phyloP scores from a whole-genome alignment of 2,888 invertebrate species.

The Ischnus inquisitorius region DNA sequence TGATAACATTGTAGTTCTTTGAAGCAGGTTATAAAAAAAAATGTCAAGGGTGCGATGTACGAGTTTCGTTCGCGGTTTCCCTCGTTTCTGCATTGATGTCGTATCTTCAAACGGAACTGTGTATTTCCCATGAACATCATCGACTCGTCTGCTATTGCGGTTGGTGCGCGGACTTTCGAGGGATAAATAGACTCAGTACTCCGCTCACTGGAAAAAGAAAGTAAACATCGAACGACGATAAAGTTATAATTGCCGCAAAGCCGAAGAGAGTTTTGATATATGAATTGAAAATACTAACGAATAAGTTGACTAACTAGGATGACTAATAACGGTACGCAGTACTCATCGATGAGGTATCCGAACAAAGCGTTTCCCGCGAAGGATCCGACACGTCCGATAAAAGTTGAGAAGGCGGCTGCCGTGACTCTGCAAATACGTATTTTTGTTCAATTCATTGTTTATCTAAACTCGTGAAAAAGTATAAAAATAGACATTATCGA shows the following conservation, averaged over 20 bases:
- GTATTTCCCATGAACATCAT: neutral
- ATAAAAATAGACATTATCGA: too few species aligned
- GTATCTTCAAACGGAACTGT: neutral
- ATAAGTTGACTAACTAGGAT: constrained; percentile 90
- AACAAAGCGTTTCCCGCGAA: constrained; percentile 91
- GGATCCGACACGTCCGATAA: constrained; percentile 91
- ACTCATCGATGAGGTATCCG: constrained; percentile 92
- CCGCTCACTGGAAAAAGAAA: constrained; percentile 88
- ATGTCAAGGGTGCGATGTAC: constrained; percentile 27
- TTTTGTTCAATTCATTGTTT: neutral
- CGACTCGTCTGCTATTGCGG: constrained; percentile 20
- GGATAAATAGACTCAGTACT: constrained; percentile 90
- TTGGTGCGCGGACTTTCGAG: constrained; percentile 78
- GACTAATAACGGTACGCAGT: constrained; percentile 89
- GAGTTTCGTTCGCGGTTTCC: constrained; percentile 26
- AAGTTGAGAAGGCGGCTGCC: constrained; percentile 85
- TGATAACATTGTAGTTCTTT: neutral
- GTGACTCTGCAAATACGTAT: constrained; percentile 68
- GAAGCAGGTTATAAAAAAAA: neutral
- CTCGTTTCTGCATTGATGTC: constrained; percentile 6
- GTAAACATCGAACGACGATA: constrained; percentile 1
- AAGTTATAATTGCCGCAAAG: neutral
- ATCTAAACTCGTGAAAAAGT: too few species aligned
- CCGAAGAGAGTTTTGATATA: neutral
- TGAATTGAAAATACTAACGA: constrained; percentile 86